Base-by-base conservation (phyloP, 2,888 invertebrate species). In the Aspidapion aeneum region DNA sequence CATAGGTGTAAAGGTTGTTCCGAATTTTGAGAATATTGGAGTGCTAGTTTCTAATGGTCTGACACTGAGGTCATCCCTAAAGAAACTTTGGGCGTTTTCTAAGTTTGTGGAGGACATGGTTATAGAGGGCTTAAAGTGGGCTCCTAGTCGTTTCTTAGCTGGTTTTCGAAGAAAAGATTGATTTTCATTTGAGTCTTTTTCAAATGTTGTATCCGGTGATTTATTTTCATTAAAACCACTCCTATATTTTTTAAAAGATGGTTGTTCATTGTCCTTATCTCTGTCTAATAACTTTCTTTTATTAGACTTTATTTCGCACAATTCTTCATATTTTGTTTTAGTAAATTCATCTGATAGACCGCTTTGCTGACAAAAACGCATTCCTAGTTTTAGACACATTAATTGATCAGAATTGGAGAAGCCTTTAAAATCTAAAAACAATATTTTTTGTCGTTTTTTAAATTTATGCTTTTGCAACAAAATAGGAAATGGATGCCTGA, bases 101-200 rank as follows among this genome's bases (percentile, higher is more conserved):
- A 75, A 65, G 48, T 71, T 75, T 55, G 66, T 73, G 67, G 71
- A 75, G 64, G 74, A 74, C 48, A 74, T 70, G 51, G 70, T 69
- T 63, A 74, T 72, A 58, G 71, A 74, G 60, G 72, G 75, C 52
- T 72, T 73, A n/a, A 68, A 64, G n/a, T 74, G 70, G 48, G 73
- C 63, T 1, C 77, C 77, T 21, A 77, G 69, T 55, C 74, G 69
- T 63, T 70, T 74, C 56, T 72, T 75, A n/a, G n/a, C n/a, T 22
- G 49, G 50, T 50, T 58, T 66, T 22, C 55, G 57, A 17, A 52
- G 52, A n/a, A 52, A 52, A 52, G 17, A 18, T 19, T 18, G 18
- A n/a, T 52, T 52, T 17, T 19, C 52, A n/a, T 52, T 12, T 35
- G 35, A 7, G 35, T 35, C 35, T 12, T 35, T 3, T 35, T 35